A percentile compares a stretch with the other conserved stretches of the same genome.
phyloP scores from a whole-genome alignment of 1,140 invertebrate genomes.

The Listronotus oregonensis region DNA sequence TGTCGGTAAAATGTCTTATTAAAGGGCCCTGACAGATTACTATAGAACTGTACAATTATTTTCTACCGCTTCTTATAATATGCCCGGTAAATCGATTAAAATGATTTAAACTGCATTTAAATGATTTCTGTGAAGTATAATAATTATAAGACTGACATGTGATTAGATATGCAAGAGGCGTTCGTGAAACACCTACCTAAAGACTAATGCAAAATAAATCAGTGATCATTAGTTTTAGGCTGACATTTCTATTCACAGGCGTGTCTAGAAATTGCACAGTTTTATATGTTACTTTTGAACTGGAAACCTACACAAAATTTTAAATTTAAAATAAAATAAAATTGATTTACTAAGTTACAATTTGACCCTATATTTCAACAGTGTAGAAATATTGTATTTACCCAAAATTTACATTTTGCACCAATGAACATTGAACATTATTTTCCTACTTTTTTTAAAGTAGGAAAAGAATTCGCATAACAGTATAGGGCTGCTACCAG shows the following conservation, averaged over 20 bases:
- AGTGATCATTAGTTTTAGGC: slow-evolving; percentile 1
- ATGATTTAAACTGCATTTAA: not conserved
- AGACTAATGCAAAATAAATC: not conserved
- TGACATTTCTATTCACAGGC: not conserved
- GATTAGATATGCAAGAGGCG: not conserved
- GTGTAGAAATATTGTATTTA: no score
- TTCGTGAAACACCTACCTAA: not conserved
- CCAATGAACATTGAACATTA: no score
- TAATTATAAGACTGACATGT: slow-evolving; percentile 2
- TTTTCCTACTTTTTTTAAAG: no score
- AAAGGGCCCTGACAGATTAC: not conserved
- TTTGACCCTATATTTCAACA: no score
- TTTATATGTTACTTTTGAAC: no score
- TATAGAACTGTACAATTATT: not conserved
- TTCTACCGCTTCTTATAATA: slow-evolving; percentile 2
- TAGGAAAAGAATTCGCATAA: no score
- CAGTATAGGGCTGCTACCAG: no score
- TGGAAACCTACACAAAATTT: no score
- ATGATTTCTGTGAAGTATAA: slow-evolving; percentile 15
- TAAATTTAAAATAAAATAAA: no score
- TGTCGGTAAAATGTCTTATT: not conserved
- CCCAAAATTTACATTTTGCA: no score
- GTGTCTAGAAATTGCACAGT: no score
- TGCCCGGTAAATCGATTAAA: not conserved
- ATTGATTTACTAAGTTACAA: no score